Conservation (phyloP, 2,888 invertebrate genomes). For the Hirudinaria manillensis region DNA sequence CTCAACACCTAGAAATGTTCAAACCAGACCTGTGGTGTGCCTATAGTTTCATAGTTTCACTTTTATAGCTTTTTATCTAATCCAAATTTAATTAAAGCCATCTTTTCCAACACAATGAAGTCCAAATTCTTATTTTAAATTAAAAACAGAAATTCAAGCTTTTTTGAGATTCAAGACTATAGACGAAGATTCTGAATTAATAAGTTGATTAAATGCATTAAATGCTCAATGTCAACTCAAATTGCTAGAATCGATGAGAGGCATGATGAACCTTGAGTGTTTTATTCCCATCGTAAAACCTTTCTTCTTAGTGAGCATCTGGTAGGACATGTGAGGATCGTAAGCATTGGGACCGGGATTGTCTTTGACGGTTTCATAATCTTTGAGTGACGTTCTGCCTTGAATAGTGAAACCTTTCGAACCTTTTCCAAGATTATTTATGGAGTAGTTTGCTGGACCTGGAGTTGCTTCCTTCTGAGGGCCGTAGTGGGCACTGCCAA, state of each 20-base stretch:
- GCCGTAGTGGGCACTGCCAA: constrained; percentile 33
- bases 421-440: background rate
- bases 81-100: too few species aligned
- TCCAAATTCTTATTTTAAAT: too few species aligned
- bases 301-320: background rate
- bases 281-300: constrained; percentile 36
- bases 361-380: constrained; percentile 35
- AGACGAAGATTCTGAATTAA: too few species aligned
- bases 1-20: too few species aligned
- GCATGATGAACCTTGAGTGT: constrained; percentile 37
- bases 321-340: constrained; percentile 27
- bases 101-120: too few species aligned
- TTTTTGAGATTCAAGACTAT: too few species aligned
- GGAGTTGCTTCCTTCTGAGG: constrained; percentile 31
- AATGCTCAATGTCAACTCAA: too few species aligned
- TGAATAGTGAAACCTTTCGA: constrained; percentile 29
- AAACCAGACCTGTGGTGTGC: too few species aligned
- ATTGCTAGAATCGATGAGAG: constrained; percentile 32
- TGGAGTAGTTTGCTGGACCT: constrained; percentile 33
- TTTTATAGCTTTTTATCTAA: too few species aligned
- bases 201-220: too few species aligned
- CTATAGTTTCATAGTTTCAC: too few species aligned
- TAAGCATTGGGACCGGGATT: constrained; percentile 40
- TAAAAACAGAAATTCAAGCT: too few species aligned
- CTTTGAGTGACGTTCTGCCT: constrained; percentile 36